phyloP scores from a whole-genome alignment of 2,888 invertebrate species.

The Lycocerus yunnanus region DNA sequence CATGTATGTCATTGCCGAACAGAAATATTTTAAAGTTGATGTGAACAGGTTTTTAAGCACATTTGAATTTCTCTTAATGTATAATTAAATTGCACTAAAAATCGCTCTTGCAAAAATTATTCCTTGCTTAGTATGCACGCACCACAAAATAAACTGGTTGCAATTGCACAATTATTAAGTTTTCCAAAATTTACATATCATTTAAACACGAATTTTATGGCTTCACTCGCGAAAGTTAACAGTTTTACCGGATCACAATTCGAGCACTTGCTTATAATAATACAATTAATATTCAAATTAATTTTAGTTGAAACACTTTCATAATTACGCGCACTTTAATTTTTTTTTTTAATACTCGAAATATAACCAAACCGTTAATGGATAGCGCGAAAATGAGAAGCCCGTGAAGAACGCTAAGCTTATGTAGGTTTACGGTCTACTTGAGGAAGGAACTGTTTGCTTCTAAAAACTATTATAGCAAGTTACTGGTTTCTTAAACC shows the following conservation, averaged over 20 bases:
- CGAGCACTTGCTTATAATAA: background rate
- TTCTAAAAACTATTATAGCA: conserved; percentile 21
- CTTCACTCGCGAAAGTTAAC: background rate
- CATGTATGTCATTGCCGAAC: background rate
- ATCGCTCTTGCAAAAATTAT: background rate
- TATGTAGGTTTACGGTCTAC: conserved; percentile 36
- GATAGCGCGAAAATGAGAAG: conserved; percentile 21
- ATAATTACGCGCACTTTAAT: background rate
- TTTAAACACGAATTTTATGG: background rate
- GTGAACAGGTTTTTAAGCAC: background rate
- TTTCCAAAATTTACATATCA: background rate
- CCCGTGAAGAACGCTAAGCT: conserved; percentile 28
- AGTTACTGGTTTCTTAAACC: conserved; percentile 14
- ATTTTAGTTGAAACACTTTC: background rate
- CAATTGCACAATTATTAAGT: background rate
- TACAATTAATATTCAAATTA: background rate
- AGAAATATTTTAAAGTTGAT: background rate
- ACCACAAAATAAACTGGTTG: background rate
- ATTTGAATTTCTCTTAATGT: background rate
- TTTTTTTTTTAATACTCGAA: background rate
- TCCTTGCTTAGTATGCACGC: background rate
- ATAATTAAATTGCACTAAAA: background rate
- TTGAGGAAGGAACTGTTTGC: conserved; percentile 25
- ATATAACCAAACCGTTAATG: conserved; percentile 3
- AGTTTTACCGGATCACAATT: background rate